Evolutionary conservation across 2,113 vertebrate genomes (phyloP).

Genomic region (Ursus arctos): DNA sequence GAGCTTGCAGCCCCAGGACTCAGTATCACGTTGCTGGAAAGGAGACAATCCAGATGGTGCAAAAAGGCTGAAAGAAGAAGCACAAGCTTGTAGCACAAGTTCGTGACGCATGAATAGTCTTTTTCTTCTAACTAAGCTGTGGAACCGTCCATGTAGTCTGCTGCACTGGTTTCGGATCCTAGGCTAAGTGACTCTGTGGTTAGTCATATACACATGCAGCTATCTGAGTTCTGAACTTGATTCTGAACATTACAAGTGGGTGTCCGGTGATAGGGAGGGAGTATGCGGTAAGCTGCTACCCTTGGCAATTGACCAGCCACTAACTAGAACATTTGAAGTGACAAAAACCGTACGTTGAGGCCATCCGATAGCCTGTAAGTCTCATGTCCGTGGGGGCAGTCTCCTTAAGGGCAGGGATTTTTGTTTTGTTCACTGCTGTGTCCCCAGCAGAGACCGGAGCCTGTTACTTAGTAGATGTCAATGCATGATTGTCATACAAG

Average conservation of each 20-base stretch:
- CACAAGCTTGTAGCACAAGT: not conserved
- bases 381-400: not conserved
- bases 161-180: not conserved
- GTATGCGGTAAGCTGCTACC: not conserved
- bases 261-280: not conserved
- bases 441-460: not conserved
- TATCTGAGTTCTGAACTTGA: constrained; percentile 17
- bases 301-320: not conserved
- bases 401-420: not conserved
- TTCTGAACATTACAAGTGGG: constrained; percentile 15
- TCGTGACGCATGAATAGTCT: not conserved
- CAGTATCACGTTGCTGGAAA: not conserved
- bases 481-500: not conserved
- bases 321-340: constrained; percentile 14
- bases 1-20: not conserved
- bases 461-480: not conserved
- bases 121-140: not conserved
- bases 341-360: not conserved
- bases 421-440: not conserved
- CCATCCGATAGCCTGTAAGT: not conserved
- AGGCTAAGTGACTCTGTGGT: not conserved
- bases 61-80: not conserved
- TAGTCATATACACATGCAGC: not conserved
- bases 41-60: not conserved
- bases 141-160: not conserved